Base-by-base conservation (phyloP, 2,797 vertebrate genomes). In the Labeo calbasu region DNA sequence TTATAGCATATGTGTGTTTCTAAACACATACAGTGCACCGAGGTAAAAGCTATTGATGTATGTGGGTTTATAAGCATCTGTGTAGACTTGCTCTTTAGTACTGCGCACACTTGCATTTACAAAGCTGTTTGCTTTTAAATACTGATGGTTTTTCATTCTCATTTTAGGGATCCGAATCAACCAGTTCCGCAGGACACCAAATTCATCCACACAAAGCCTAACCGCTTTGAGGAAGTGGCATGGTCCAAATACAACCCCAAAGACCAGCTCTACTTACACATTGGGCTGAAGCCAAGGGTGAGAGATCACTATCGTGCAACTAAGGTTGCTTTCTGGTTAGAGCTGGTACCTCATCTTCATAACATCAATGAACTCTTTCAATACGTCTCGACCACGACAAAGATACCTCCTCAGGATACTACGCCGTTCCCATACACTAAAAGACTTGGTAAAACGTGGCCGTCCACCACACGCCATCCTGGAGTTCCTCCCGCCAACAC, bases 181-280 rank as follows among this genome's bases (percentile, higher is more conserved):
- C 98, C 98, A 0, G 97, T 99, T 40, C 98, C 98, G 8, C 98
- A 99, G 83, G 98, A 99, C 71, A 99, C 98, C 72, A 99, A 99
- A 90, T 99, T 99, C 92, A 99, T 99, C 87, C 98, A 99, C 86
- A 99, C 97, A 0, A 99, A 99, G 87, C 98, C 98, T 19, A 99
- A 99, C 89, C 96, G 97, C 4, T 99, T 99, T 36, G 98, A 99
- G 92, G 97, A 98, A 87, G 98, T 99, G 1, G 98, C 98, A 36
- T 99, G 98, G 98, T 97, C 97, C 11, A 99, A 99, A 91, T 99
- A 99, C 89, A 98, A 99, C 88, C 98, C 98, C 66, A 98, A 98
- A 90, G 97, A 99, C 90, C 97, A 99, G 89, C 95, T 98, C 17
- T 99, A 99, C 87, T 95, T 99, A 46, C 98, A 99, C 85, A 99